Evolutionary conservation across 2,113 vertebrate genomes (phyloP).

Genomic region (Microcebus lehilahytsara): DNA sequence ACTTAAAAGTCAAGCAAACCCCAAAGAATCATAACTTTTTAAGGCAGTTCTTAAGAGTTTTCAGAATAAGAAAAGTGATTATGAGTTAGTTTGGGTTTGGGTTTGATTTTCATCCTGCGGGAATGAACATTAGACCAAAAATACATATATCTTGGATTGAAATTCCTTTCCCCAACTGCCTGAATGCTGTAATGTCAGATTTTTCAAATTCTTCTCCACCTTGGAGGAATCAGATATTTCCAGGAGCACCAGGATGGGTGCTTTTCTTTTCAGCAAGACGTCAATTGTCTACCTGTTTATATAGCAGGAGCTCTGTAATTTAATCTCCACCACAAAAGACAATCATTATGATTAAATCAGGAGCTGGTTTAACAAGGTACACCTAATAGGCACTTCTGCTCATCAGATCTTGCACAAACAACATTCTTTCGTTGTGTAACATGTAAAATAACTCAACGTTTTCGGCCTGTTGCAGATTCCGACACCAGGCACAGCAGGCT

Average conservation of each 20-base stretch:
- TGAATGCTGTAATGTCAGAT: constrained; percentile 27
- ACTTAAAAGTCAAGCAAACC: constrained; percentile 48
- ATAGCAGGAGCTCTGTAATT: constrained; percentile 68
- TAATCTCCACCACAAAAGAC: constrained; percentile 68
- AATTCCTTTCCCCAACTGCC: background rate
- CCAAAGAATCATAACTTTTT: constrained; percentile 39
- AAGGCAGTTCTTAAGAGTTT: constrained; percentile 27
- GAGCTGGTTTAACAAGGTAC: constrained; percentile 58
- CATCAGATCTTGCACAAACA: constrained; percentile 66
- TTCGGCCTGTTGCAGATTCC: background rate
- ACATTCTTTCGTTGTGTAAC: constrained; percentile 61
- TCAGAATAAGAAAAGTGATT: constrained; percentile 53
- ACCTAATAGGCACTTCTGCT: constrained; percentile 69
- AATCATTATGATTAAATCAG: constrained; percentile 72
- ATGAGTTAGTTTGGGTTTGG: background rate
- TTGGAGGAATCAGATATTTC: constrained; percentile 38
- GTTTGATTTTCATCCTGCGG: background rate
- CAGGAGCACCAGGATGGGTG: background rate
- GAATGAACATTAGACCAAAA: background rate
- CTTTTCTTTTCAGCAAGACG: constrained; percentile 44
- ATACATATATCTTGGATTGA: background rate
- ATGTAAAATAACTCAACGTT: background rate
- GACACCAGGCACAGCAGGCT: background rate
- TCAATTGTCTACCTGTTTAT: constrained; percentile 73
- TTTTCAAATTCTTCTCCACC: constrained; percentile 59